These are phyloP conservation scores for Strigops habroptila DNA, from an alignment of 2,113 vertebrate species.

Conservation along the genomic window DNA sequence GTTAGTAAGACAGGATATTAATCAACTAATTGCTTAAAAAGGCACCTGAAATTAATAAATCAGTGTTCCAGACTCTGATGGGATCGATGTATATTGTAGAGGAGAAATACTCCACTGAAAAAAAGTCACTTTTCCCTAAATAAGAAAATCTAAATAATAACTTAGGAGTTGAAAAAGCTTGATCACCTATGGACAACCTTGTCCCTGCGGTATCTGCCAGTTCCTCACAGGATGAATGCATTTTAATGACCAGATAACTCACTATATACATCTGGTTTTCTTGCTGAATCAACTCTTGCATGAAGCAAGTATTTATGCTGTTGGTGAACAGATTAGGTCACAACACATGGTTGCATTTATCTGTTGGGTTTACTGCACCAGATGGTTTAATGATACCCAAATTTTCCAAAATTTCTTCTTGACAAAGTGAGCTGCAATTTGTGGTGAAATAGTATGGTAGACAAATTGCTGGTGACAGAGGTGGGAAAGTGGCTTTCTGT, in stretches of 20 bases:
- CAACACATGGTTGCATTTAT: slow-evolving; percentile 18
- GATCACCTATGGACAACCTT: not conserved
- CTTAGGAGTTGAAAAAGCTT: not conserved
- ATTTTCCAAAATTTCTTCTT: slow-evolving; percentile 30
- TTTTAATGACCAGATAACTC: not conserved
- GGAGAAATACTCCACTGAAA: not conserved
- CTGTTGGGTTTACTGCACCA: not conserved
- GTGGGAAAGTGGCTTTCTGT: not conserved
- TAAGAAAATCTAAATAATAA: not conserved
- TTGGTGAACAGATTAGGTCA: not conserved
- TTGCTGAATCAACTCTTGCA: not conserved
- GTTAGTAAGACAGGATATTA: not conserved
- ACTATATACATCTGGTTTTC: not conserved
- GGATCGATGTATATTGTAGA: not conserved
- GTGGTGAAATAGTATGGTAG: not conserved
- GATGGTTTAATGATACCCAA: not conserved
- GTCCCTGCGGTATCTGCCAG: not conserved
- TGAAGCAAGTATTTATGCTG: not conserved
- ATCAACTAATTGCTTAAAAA: not conserved
- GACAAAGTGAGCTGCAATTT: not conserved
- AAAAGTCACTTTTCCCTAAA: not conserved
- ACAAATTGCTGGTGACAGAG: not conserved
- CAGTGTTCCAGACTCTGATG: not conserved
- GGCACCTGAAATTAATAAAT: not conserved
- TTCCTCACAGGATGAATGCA: not conserved